Evolutionary conservation across 2,113 vertebrate species (phyloP).

Genomic region (Xyrauchen texanus): DNA sequence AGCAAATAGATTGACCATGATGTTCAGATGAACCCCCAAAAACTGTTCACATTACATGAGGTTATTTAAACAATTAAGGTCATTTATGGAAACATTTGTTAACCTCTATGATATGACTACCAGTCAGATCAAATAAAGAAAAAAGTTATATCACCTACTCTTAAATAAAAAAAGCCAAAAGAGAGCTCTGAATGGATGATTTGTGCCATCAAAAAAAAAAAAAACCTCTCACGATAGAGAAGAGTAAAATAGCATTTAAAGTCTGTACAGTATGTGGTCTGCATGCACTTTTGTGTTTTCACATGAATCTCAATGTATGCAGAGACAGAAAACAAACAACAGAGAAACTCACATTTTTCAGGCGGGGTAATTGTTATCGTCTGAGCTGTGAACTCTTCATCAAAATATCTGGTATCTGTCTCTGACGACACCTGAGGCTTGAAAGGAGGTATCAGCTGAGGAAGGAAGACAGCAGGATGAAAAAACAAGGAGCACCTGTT

Average conservation of each 20-base stretch:
- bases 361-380: conserved; percentile 84
- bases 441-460: conserved; percentile 79
- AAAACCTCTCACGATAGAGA: neutral
- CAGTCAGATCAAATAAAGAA: neutral
- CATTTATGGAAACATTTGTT: neutral
- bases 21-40: neutral
- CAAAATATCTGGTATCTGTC: conserved; percentile 84
- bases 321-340: conserved; percentile 23
- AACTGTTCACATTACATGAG: neutral
- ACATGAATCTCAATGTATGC: conserved; percentile 17
- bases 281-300: neutral
- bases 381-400: conserved; percentile 84
- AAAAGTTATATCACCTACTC: too few relatives aligned
- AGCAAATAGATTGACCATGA: neutral
- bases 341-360: conserved; percentile 77
- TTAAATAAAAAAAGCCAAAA: neutral
- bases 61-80: neutral
- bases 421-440: conserved; percentile 84
- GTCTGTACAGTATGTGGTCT: conserved; percentile 15
- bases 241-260: conserved; percentile 3
- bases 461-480: conserved; percentile 40
- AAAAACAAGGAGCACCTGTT: conserved; percentile 47
- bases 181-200: neutral
- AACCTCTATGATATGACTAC: neutral
- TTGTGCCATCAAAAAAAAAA: neutral